Evolutionary conservation across 2,888 invertebrate genomes (phyloP).

Genomic region (Punctoribates punctum): DNA sequence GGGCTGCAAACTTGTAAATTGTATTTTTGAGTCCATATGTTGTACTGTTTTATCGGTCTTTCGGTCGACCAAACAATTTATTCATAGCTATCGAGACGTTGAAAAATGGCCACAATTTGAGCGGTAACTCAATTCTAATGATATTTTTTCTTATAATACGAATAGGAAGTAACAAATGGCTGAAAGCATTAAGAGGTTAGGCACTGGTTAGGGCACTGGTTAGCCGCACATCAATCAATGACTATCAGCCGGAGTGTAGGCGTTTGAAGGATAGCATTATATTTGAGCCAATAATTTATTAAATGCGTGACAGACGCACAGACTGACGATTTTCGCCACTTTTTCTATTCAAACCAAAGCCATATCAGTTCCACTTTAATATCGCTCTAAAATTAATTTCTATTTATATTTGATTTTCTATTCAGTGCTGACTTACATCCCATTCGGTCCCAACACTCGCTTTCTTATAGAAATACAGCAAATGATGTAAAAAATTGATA

Average conservation of each 20-base stretch:
- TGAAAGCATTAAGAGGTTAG: background rate
- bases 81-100: conserved; percentile 19
- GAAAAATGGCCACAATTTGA: conserved; percentile 1
- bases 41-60: conserved; percentile 9
- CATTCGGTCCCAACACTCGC: background rate
- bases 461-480: background rate
- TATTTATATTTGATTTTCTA: conserved; percentile 10
- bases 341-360: background rate
- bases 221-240: conserved; percentile 37
- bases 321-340: background rate
- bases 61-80: conserved; percentile 32
- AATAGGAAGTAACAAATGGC: conserved; percentile 37
- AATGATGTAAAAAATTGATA: conserved; percentile 2
- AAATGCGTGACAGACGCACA: conserved; percentile 17
- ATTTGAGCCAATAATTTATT: conserved; percentile 25
- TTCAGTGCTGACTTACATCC: background rate
- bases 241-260: conserved; percentile 20
- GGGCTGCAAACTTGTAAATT: background rate
- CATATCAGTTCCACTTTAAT: conserved; percentile 7
- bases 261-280: conserved; percentile 30
- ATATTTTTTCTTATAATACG: conserved; percentile 19
- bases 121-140: conserved; percentile 23
- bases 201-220: background rate
- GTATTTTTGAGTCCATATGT: conserved; percentile 35
- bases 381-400: background rate